phyloP scores from a whole-genome alignment of 2,797 vertebrate species.

The Myripristis murdjan region DNA sequence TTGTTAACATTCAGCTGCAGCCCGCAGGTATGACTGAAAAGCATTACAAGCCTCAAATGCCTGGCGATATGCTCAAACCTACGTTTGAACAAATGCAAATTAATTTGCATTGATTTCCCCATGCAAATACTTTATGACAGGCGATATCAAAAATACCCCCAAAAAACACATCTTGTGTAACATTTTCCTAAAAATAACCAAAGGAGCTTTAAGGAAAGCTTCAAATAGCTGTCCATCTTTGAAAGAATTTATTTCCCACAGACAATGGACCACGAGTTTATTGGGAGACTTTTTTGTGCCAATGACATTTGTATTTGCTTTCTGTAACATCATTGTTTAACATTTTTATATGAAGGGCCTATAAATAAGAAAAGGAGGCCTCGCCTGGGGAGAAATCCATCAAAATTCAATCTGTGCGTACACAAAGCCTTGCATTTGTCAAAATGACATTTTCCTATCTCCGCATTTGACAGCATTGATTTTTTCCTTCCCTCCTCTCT shows the following conservation, averaged over 20 bases:
- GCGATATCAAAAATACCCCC: conserved; percentile 72
- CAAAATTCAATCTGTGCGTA: conserved; percentile 88
- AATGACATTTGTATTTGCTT: conserved; percentile 85
- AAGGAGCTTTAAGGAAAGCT: conserved; percentile 49
- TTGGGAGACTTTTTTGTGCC: conserved; percentile 68
- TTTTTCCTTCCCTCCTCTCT: conserved; percentile 81
- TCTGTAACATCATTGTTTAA: conserved; percentile 86
- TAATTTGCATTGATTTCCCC: conserved; percentile 75
- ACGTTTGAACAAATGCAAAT: conserved; percentile 81
- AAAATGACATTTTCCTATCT: conserved; percentile 87
- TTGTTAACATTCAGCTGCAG: conserved; percentile 69
- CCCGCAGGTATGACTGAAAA: conserved; percentile 77
- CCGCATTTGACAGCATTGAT: conserved; percentile 88
- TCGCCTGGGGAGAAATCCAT: conserved; percentile 86
- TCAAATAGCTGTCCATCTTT: conserved; percentile 64
- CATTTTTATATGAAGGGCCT: conserved; percentile 83
- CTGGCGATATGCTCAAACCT: conserved; percentile 71
- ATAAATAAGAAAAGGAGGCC: conserved; percentile 81
- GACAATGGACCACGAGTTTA: conserved; percentile 73
- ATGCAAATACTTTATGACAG: conserved; percentile 72
- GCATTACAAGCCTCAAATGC: conserved; percentile 75
- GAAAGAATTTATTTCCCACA: conserved; percentile 62
- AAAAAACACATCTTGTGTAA: conserved; percentile 69
- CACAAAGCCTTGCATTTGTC: conserved; percentile 87
- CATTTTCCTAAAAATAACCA: conserved; percentile 72